phyloP scores from a whole-genome alignment of 2,113 vertebrate species.

The Chionodraco myersi region DNA sequence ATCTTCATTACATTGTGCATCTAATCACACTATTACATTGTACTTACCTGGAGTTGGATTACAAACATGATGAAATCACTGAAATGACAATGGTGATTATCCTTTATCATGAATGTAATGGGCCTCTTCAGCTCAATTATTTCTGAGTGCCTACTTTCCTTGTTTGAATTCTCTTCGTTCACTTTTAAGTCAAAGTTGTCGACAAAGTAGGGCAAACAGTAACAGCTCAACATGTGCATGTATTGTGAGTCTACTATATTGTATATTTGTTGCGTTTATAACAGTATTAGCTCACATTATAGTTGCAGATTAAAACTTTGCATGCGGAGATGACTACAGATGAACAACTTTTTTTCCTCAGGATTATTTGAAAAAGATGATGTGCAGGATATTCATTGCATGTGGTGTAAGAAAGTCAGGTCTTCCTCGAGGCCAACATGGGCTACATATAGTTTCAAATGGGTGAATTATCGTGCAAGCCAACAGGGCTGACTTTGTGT shows the following conservation, averaged over 20 bases:
- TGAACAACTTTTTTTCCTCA: neutral
- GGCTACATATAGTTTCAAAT: slow-evolving; percentile 1
- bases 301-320: slow-evolving; percentile 10
- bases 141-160: neutral
- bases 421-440: neutral
- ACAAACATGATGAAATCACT: slow-evolving; percentile 36
- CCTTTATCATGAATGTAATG: slow-evolving; percentile 15
- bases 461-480: slow-evolving; percentile 17
- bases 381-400: neutral
- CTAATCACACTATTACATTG: slow-evolving; percentile 43
- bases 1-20: slow-evolving; percentile 25
- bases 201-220: neutral
- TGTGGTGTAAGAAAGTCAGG: slow-evolving; percentile 14
- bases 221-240: neutral
- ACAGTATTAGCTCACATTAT: neutral
- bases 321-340: neutral
- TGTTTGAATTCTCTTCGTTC: neutral
- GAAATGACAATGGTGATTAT: slow-evolving; percentile 20
- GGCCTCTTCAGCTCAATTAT: slow-evolving; percentile 2
- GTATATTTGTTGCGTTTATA: neutral
- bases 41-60: slow-evolving; percentile 37
- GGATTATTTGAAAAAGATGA: slow-evolving; percentile 27
- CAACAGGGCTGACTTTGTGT: slow-evolving; percentile 14
- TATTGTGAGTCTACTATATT: neutral
- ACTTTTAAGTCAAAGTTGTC: neutral